These are phyloP conservation scores for Anguilla marmorata DNA, from an alignment of 2,797 vertebrate genomes.

Conservation along the genomic window DNA sequence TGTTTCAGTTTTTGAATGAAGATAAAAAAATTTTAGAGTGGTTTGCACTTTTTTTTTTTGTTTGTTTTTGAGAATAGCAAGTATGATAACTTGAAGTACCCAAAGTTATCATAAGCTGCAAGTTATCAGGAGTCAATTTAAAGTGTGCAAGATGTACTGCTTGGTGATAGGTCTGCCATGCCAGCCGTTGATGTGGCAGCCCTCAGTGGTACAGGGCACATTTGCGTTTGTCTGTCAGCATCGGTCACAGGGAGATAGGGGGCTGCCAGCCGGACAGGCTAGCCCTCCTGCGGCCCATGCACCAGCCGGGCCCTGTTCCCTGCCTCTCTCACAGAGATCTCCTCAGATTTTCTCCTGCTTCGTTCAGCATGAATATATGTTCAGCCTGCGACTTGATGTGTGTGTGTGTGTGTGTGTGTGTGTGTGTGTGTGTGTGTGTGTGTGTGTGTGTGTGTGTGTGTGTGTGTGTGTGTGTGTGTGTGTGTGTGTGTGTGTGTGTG, in stretches of 20 bases:
- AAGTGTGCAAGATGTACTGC: background rate
- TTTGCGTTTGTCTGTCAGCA: background rate
- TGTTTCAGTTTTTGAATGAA: no score
- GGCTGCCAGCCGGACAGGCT: background rate
- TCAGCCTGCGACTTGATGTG: background rate
- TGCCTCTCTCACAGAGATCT: background rate
- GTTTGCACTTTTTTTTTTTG: no score
- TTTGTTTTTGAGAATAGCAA: no score
- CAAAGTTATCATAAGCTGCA: no score
- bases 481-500: background rate
- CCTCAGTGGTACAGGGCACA: background rate
- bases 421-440: background rate
- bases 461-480: background rate
- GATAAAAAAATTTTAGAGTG: no score
- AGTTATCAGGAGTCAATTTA: no score
- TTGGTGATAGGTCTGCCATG: background rate
- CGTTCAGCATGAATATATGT: background rate
- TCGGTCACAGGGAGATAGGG: background rate
- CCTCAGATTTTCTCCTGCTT: background rate
- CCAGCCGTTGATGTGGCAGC: background rate
- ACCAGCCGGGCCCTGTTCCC: background rate
- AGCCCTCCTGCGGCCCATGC: background rate
- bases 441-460: background rate
- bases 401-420: background rate
- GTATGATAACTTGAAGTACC: no score